Evolutionary conservation across 2,797 vertebrate genomes (phyloP), one percentile per base, ranked within the genome.

Genomic region (Arnoldichthys spilopterus): DNA sequence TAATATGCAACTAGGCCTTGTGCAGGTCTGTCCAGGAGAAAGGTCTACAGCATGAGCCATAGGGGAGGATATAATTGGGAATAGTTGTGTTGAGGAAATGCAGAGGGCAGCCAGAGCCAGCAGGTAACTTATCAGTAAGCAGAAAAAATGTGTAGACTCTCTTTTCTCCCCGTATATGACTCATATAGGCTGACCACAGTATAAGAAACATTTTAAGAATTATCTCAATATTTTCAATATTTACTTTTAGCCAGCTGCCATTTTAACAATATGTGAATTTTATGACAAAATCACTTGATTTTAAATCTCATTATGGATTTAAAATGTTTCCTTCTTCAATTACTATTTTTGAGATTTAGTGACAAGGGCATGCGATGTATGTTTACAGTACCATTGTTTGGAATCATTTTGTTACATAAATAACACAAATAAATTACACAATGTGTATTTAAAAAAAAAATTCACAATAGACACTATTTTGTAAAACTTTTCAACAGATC

Each of bases 21-120:
- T 56, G 22, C 64, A 76, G 49, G 47, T 75, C 78, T 63, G 66
- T 70, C 18, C 62, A 51, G 40, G 45, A 49, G 51, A 43, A 32
- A 71, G 15, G 66, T 28, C 66, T 64, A 20, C 47, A 56, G 51
- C 18, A 24, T 71, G 47, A 63, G 73, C 47, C 8, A 61, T 34
- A 51, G 59, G 66, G 68, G 28, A 66, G 53, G 74, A 58, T 72
- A 49, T 76, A 58, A 76, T 76, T 72, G 56, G 40, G 56, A 51
- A 67, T 58, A 37, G 67, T 66, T 72, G 53, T 72, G 59, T 62
- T 81, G 58, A 64, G 47, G 43, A 67, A 68, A 75, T 67, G 51
- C 61, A 37, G 30, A 58, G 74, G 78, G 78, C 73, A 58, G 45
- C 62, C 11, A 6, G 51, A 59, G 61, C 54, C 59, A 76, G 28